Percentiles rank a stretch among this genome's conserved stretches.
Evolutionary conservation across 2,888 invertebrate species (phyloP).

Genomic region (Rutpela maculata): DNA sequence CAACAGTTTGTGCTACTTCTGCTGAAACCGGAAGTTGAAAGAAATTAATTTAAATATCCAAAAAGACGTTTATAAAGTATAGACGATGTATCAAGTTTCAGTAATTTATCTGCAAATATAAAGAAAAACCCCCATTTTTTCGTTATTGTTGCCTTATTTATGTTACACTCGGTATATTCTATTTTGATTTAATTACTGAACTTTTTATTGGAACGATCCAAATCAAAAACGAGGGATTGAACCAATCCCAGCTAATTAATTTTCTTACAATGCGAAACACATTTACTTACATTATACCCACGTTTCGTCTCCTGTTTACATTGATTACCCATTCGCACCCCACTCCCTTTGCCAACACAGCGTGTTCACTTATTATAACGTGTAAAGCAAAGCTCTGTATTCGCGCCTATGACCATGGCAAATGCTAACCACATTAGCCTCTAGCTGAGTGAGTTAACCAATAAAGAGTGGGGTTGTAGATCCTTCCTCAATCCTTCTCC

Average conservation of each 20-base stretch:
- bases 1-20: too few species aligned
- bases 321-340: background rate
- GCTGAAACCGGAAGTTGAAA: too few species aligned
- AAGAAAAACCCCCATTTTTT: too few species aligned
- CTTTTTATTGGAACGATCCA: too few species aligned
- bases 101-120: too few species aligned
- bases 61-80: too few species aligned
- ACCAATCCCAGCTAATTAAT: background rate
- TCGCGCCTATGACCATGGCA: conserved; percentile 68
- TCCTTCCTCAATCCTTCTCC: conserved; percentile 62
- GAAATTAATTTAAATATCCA: too few species aligned
- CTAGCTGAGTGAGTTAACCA: conserved; percentile 70
- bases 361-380: conserved; percentile 5
- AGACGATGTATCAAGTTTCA: too few species aligned
- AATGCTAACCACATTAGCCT: conserved; percentile 71
- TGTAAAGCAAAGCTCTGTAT: conserved; percentile 44
- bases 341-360: background rate
- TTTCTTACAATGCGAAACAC: background rate
- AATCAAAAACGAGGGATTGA: background rate
- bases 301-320: background rate
- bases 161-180: too few species aligned
- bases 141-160: too few species aligned
- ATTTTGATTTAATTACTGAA: too few species aligned
- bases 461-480: conserved; percentile 67
- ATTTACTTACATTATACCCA: background rate